Conservation (phyloP, 1,140 invertebrate genomes). For the Atta colombica region DNA sequence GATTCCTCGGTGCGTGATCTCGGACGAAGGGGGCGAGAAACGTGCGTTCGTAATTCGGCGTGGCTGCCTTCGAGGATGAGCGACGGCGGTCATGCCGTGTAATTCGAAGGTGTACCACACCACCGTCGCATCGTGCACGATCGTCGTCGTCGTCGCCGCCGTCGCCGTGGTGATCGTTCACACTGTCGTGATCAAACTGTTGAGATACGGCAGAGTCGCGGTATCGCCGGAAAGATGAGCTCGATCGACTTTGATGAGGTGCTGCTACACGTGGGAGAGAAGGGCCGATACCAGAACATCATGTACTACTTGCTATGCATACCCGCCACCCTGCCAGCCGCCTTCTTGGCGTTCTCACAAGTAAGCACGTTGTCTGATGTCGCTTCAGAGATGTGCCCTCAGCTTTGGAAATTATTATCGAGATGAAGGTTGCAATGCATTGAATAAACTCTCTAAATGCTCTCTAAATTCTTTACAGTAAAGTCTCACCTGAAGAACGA, state of each 20-base stretch:
- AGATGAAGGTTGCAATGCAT: not conserved
- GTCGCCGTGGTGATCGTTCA: slow-evolving; percentile 31
- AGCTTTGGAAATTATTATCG: not conserved
- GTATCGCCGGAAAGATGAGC: slow-evolving; percentile 83
- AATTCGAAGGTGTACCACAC: slow-evolving; percentile 70
- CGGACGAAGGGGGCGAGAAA: slow-evolving; percentile 39
- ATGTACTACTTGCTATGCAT: slow-evolving; percentile 91
- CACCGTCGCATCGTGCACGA: slow-evolving; percentile 65
- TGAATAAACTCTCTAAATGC: not conserved
- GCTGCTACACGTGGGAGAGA: slow-evolving; percentile 89
- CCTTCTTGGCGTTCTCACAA: slow-evolving; percentile 90
- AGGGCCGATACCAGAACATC: slow-evolving; percentile 90
- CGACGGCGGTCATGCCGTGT: slow-evolving; percentile 75
- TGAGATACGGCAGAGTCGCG: slow-evolving; percentile 56
- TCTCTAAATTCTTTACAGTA: no score
- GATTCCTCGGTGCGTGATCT: slow-evolving; percentile 28
- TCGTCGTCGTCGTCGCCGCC: slow-evolving; percentile 46
- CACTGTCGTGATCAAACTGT: slow-evolving; percentile 49
- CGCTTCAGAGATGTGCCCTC: not conserved
- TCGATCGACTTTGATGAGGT: slow-evolving; percentile 90
- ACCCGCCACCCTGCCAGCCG: slow-evolving; percentile 89
- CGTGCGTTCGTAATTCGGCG: slow-evolving; percentile 42
- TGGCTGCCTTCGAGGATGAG: slow-evolving; percentile 63
- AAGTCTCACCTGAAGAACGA: no score
- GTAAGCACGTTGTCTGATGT: slow-evolving; percentile 77